Evolutionary conservation across 2,888 invertebrate genomes (phyloP), one percentile per base, ranked within the genome.

Genomic region (Cephalotes varians): DNA sequence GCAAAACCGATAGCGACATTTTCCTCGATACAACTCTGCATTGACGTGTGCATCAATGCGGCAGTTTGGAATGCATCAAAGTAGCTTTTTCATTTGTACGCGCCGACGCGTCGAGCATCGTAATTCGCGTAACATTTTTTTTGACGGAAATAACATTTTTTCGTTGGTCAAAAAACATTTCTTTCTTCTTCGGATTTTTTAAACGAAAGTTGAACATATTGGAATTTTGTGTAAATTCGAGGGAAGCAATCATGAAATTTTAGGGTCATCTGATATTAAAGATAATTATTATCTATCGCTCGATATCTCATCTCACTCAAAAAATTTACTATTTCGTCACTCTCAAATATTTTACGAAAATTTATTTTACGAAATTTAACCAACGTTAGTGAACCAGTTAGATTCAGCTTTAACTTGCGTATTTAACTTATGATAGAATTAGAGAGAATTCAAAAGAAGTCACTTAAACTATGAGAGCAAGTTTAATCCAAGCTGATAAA

Each of bases 1-100:
- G 56, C 25, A 65, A 81, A 60, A 62, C 71, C 37, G 77, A 77
- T 77, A 51, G 40, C 40, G 71, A 69, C 49, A 71, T 56, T 56
- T 71, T 79, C 44, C 34, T 71, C 34, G 54, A 58, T 71, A 54
- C 40, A 79, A 34, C 71, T 77, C 12, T 28, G 10, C n/a, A 12
- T 58, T 54, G 77, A 71, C 44, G 9, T n/a, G 25, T 31, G 15
- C 25, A 56, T 71, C 44, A 47, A 51, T n/a, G 54, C n/a, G 62
- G 21, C 34, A 73, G 31, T 74, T 74, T 47, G 25, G 31, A 74
- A 64, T 74, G 25, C 25, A 64, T 15, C 15, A n/a, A 44, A 62
- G 44, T 44, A 47, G 10, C 21, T 74, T 74, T 65, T 47, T 64
- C 64, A 47, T 74, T 74, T 64, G n/a, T n/a, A 72, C 54, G n/a